Evolutionary conservation across 2,113 vertebrate genomes (phyloP).

Genomic region (Tinamus guttatus): DNA sequence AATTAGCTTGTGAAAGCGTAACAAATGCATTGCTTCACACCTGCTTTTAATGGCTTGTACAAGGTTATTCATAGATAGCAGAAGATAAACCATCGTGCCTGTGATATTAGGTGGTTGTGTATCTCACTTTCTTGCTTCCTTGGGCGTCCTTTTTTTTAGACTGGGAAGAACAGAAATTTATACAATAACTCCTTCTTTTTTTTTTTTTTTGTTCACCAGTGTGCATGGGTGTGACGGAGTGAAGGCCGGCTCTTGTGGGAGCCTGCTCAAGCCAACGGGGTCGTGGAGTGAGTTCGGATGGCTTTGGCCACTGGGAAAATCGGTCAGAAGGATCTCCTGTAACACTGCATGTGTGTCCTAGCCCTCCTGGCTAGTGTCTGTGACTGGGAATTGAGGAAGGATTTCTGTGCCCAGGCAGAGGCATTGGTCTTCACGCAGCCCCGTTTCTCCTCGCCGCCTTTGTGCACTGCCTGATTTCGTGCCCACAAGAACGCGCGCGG

Average conservation of each 20-base stretch:
- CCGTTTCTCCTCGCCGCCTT: not conserved
- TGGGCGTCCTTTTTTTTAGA: not conserved
- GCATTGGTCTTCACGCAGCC: not conserved
- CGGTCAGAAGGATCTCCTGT: not conserved
- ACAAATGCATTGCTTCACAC: constrained; percentile 31
- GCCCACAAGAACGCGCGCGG: accelerated
- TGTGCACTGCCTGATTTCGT: not conserved
- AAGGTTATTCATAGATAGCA: not conserved
- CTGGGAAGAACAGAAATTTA: not conserved
- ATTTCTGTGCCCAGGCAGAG: not conserved
- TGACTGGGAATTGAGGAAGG: not conserved
- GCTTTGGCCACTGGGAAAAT: not conserved
- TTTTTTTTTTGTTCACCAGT: not conserved
- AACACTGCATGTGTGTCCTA: accelerated
- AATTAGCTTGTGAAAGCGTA: constrained; percentile 17
- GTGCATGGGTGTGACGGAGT: not conserved
- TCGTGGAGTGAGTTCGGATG: not conserved
- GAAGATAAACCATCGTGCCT: not conserved
- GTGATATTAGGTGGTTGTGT: not conserved
- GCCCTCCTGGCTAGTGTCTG: not conserved
- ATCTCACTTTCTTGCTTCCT: not conserved
- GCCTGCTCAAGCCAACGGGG: not conserved
- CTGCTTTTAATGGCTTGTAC: constrained; percentile 5
- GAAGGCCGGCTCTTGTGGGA: accelerated
- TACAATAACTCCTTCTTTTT: not conserved